phyloP scores from a whole-genome alignment of 1,140 invertebrate species.

The Drosophila jambulina region DNA sequence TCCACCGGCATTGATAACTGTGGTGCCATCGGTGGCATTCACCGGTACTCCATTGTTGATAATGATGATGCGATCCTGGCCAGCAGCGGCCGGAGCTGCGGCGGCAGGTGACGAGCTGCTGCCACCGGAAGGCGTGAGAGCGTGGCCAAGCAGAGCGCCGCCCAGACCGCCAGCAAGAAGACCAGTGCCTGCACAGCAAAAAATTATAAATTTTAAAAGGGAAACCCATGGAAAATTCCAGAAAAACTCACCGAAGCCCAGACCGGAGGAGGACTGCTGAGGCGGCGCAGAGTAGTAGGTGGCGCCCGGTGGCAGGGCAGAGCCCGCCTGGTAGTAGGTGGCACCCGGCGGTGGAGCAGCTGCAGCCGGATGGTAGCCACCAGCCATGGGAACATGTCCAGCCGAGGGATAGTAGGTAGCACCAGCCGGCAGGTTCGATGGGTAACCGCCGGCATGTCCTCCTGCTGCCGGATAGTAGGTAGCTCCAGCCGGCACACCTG shows the following conservation, averaged over 20 bases:
- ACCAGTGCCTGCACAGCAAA: constrained; percentile 62
- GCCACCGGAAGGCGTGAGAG: constrained; percentile 66
- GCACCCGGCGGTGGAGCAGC: constrained; percentile 72
- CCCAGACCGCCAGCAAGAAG: constrained; percentile 74
- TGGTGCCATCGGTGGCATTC: constrained; percentile 72
- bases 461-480: constrained; percentile 64
- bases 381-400: constrained; percentile 53
- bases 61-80: constrained; percentile 78
- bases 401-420: constrained; percentile 63
- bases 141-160: constrained; percentile 75
- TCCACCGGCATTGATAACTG: constrained; percentile 71
- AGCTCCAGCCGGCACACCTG: constrained; percentile 62
- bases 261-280: constrained; percentile 75
- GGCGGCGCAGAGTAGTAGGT: constrained; percentile 68
- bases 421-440: constrained; percentile 48
- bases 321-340: constrained; percentile 72
- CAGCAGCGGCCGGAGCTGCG: constrained; percentile 54
- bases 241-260: constrained; percentile 72
- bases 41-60: constrained; percentile 80
- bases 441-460: constrained; percentile 44
- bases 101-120: constrained; percentile 41
- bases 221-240: background rate
- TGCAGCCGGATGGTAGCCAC: constrained; percentile 60
- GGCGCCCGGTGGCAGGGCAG: constrained; percentile 74
- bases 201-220: background rate